These are phyloP conservation scores for Enteromius anoplus DNA, from an alignment of 2,797 vertebrate genomes.

Conservation along the genomic window DNA sequence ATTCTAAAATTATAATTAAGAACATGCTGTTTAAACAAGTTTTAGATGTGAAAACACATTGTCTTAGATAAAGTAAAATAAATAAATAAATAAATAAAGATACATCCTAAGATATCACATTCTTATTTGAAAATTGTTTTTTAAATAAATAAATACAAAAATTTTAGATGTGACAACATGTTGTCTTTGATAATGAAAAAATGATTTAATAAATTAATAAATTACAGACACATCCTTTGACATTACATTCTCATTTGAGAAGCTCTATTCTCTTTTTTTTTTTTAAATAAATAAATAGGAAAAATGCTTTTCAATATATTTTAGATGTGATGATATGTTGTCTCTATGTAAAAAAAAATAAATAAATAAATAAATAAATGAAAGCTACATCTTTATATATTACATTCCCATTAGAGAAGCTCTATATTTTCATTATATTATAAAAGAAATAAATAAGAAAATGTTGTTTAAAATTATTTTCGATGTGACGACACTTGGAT, in stretches of 20 bases:
- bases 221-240: neutral
- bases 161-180: neutral
- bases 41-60: neutral
- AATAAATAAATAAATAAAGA: neutral
- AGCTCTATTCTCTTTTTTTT: neutral
- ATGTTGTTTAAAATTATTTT: too few species aligned
- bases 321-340: too few species aligned
- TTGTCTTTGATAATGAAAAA: neutral
- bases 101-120: neutral
- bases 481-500: too few species aligned
- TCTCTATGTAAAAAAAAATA: too few species aligned
- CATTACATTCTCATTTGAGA: neutral
- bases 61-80: neutral
- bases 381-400: too few species aligned
- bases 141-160: neutral
- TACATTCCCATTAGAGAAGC: too few species aligned
- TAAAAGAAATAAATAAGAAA: too few species aligned
- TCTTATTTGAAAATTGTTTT: neutral
- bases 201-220: too few species aligned
- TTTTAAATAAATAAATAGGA: neutral
- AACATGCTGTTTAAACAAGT: neutral
- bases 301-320: too few species aligned
- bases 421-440: too few species aligned
- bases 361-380: too few species aligned
- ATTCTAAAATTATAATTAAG: neutral